These are phyloP conservation scores for Lymantria monacha DNA, from an alignment of 2,888 invertebrate species.

Conservation along the genomic window DNA sequence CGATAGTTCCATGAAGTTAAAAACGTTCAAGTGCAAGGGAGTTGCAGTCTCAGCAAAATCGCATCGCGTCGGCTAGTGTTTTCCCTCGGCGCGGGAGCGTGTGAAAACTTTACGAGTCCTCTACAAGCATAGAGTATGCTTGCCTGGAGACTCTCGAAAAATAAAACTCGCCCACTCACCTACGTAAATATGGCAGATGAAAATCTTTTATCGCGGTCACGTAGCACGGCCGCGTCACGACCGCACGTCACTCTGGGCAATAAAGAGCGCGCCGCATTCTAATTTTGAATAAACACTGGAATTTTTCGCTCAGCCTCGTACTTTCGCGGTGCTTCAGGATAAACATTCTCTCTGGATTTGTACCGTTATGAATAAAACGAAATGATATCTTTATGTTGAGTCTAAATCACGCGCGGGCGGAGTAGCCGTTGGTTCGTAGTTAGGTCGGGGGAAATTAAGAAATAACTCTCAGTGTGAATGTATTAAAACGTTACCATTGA, in stretches of 20 bases:
- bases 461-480: constrained; percentile 63
- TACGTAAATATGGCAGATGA: constrained; percentile 81
- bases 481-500: constrained; percentile 63
- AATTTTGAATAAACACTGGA: constrained; percentile 74
- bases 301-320: constrained; percentile 63
- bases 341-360: constrained; percentile 51
- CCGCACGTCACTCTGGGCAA: constrained; percentile 75
- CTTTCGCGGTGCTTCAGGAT: constrained; percentile 51
- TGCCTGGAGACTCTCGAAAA: constrained; percentile 70
- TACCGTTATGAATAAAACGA: constrained; percentile 55
- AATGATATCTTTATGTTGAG: constrained; percentile 66
- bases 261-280: constrained; percentile 78
- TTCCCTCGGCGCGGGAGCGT: constrained; percentile 62
- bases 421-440: constrained; percentile 44
- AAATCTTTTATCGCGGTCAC: constrained; percentile 82
- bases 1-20: constrained; percentile 52
- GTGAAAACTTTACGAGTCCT: constrained; percentile 71
- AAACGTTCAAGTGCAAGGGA: constrained; percentile 42
- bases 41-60: constrained; percentile 28
- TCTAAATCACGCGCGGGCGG: constrained; percentile 60
- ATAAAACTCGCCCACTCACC: constrained; percentile 81
- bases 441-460: constrained; percentile 61
- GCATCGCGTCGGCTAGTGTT: constrained; percentile 35
- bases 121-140: constrained; percentile 52
- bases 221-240: constrained; percentile 78